Conservation (phyloP, 2,888 invertebrate genomes). For the Abrostola tripartita region DNA sequence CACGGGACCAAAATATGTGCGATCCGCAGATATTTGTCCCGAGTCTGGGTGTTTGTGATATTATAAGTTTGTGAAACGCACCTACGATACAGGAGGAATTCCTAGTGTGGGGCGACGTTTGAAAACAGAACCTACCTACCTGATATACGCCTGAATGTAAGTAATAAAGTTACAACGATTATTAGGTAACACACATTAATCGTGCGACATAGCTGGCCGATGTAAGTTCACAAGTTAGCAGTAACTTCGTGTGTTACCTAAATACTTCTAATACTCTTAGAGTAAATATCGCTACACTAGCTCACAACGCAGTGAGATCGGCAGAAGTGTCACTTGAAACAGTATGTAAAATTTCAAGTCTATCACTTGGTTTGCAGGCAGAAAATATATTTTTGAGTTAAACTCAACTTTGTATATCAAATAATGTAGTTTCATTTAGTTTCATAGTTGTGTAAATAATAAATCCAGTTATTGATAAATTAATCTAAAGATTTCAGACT, state of each 20-base stretch:
- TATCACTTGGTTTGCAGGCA: no score
- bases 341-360: background rate
- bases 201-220: constrained; percentile 21
- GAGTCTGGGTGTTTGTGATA: no score
- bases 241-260: constrained; percentile 47
- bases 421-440: background rate
- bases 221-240: constrained; percentile 26
- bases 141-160: background rate
- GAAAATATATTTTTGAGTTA: no score
- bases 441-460: background rate
- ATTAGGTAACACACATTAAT: background rate
- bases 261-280: constrained; percentile 48
- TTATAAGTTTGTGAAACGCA: no score
- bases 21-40: no score
- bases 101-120: no score
- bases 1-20: no score
- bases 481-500: no score
- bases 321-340: background rate
- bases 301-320: background rate
- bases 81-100: no score
- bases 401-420: no score
- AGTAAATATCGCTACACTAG: constrained; percentile 44
- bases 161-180: background rate
- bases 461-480: background rate
- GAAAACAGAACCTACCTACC: no score